phyloP scores from a whole-genome alignment of 1,140 invertebrate species.

The Palaemon carinicauda region DNA sequence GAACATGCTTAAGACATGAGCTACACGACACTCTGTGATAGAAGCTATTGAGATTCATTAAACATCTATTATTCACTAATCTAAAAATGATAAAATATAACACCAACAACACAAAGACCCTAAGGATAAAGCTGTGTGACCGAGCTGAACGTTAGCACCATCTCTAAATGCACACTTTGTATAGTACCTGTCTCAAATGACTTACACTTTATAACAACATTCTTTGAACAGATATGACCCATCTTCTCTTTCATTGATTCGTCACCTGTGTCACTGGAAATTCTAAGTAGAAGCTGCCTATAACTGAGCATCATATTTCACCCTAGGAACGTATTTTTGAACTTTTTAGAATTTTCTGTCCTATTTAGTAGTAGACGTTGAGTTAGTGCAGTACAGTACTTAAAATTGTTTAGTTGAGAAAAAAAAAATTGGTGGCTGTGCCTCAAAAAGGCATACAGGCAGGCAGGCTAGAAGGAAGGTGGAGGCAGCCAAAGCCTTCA shows the following conservation, averaged over 20 bases:
- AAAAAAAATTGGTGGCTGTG: conserved; percentile 26
- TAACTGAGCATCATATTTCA: conserved; percentile 39
- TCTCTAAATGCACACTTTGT: conserved; percentile 56
- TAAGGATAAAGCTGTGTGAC: conserved; percentile 56
- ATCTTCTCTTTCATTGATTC: conserved; percentile 19
- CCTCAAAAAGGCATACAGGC: conserved; percentile 7
- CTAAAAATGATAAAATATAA: conserved; percentile 41
- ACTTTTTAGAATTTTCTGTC: conserved; percentile 34
- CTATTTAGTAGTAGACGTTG: conserved; percentile 41
- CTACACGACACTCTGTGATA: conserved; percentile 51
- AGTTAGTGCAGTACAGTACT: conserved; percentile 23
- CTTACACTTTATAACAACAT: neutral
- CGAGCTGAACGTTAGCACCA: conserved; percentile 56
- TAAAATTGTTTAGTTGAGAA: conserved; percentile 50
- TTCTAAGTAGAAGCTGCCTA: conserved; percentile 52
- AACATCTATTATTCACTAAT: conserved; percentile 48
- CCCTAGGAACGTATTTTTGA: conserved; percentile 16
- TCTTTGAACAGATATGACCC: neutral
- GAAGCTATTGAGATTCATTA: conserved; percentile 54
- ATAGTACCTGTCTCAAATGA: conserved; percentile 43
- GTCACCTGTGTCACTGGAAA: conserved; percentile 40
- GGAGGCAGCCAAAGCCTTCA: conserved; percentile 36
- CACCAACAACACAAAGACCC: conserved; percentile 48
- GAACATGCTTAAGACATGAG: neutral
- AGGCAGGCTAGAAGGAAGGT: conserved; percentile 37